A percentile compares a stretch with the other conserved stretches of the same genome.
These are phyloP conservation scores for Mobula hypostoma DNA, from an alignment of 2,113 vertebrate genomes.

Conservation along the genomic window DNA sequence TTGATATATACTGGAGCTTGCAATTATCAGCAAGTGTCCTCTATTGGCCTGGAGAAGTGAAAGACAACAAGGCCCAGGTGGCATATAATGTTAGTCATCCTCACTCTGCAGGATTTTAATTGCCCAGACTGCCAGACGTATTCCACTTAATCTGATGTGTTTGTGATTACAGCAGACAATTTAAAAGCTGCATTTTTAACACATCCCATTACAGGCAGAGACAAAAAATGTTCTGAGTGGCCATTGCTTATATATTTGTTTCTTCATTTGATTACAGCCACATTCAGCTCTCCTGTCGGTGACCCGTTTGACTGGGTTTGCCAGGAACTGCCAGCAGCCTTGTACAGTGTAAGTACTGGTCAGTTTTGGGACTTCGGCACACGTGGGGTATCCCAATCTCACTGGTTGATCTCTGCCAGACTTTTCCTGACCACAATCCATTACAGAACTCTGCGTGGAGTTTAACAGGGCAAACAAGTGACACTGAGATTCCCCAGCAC, in stretches of 20 bases:
- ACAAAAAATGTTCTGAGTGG: background rate
- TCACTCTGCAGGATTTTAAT: constrained; percentile 18
- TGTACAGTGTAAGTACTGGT: no score
- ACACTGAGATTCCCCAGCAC: no score
- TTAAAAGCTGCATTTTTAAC: constrained; percentile 11
- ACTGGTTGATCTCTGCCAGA: no score
- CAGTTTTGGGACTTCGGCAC: no score
- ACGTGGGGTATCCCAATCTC: no score
- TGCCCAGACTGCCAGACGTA: background rate
- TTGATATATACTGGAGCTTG: background rate
- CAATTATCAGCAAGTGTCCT: constrained; percentile 8
- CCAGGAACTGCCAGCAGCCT: no score
- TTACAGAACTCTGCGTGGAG: no score
- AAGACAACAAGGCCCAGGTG: constrained; percentile 31
- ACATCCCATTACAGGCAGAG: background rate
- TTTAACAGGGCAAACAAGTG: no score
- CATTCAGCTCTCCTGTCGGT: background rate
- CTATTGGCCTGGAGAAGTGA: constrained; percentile 14
- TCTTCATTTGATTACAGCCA: background rate
- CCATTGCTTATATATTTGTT: background rate
- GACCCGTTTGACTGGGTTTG: no score
- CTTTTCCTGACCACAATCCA: no score
- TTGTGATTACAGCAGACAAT: constrained; percentile 8
- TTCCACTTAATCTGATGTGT: constrained; percentile 14
- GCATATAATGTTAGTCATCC: background rate